Conservation (phyloP, 1,140 invertebrate genomes). For the Colletes gigas region DNA sequence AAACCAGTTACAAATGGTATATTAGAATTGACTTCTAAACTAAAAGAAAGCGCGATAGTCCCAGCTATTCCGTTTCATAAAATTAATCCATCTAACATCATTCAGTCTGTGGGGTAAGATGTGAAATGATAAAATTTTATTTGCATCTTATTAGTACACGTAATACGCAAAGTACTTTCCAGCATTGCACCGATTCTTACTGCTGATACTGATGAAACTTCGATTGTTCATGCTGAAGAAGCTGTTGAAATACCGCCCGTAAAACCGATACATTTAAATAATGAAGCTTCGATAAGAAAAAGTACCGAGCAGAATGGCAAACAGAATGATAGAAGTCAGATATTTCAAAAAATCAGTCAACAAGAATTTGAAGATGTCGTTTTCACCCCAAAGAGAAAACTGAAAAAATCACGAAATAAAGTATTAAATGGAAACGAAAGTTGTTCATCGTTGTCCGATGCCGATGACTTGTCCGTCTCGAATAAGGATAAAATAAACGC, state of each 20-base stretch:
- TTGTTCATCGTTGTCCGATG: conserved; percentile 23
- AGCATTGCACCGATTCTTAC: conserved; percentile 70
- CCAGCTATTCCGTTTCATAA: conserved; percentile 77
- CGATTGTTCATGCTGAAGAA: conserved; percentile 81
- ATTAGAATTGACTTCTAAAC: conserved; percentile 75
- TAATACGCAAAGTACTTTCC: conserved; percentile 16
- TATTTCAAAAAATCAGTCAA: conserved; percentile 81
- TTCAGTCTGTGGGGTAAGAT: conserved; percentile 74
- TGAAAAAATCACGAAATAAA: conserved; percentile 71
- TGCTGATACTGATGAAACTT: conserved; percentile 73
- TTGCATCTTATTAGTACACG: conserved; percentile 1
- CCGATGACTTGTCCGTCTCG: conserved; percentile 38
- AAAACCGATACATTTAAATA: conserved; percentile 74
- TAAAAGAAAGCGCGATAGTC: conserved; percentile 76
- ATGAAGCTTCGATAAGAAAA: conserved; percentile 18
- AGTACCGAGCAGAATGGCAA: conserved; percentile 22
- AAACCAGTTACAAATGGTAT: conserved; percentile 75
- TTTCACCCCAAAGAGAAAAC: conserved; percentile 79
- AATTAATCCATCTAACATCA: conserved; percentile 74
- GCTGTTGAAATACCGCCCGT: conserved; percentile 80
- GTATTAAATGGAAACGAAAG: conserved; percentile 44
- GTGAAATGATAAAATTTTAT: background rate
- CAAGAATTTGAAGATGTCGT: conserved; percentile 83
- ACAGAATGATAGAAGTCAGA: conserved; percentile 70
- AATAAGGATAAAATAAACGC: conserved; percentile 52